Conservation (phyloP, 2,113 vertebrate species). For the Tiliqua scincoides region DNA sequence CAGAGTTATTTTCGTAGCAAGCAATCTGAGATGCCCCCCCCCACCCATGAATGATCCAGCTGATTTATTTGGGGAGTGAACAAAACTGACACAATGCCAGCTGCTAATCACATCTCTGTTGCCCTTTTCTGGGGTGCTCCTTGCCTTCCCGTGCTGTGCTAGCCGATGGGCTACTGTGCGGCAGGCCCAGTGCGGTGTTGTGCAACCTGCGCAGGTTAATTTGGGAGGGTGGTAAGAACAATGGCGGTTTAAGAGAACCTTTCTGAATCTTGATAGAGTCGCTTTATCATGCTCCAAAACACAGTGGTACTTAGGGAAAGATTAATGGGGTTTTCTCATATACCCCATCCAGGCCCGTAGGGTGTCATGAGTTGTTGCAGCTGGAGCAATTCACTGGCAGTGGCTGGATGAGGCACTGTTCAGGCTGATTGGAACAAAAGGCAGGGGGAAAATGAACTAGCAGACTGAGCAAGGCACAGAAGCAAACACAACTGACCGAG, state of each 20-base stretch:
- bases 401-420: conserved; percentile 71
- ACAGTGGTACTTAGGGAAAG: not conserved
- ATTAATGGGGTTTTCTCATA: not conserved
- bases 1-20: conserved; percentile 55
- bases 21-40: conserved; percentile 36
- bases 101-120: conserved; percentile 25
- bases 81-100: conserved; percentile 39
- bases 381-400: conserved; percentile 59
- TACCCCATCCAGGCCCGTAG: not conserved
- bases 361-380: conserved; percentile 49
- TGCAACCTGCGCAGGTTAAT: not conserved
- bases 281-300: not conserved
- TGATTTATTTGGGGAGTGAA: conserved; percentile 58
- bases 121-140: conserved; percentile 10
- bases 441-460: conserved; percentile 33
- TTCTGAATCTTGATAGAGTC: conserved; percentile 41
- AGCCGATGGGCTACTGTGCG: accelerated
- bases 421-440: conserved; percentile 53
- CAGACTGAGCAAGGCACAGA: not conserved
- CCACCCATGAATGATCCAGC: not conserved
- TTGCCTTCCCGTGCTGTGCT: not conserved
- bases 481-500: conserved; percentile 15
- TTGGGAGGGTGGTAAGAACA: not conserved
- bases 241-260: not conserved
- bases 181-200: accelerated